Evolutionary conservation across 2,797 vertebrate species (phyloP).

Genomic region (Siniperca undulata): DNA sequence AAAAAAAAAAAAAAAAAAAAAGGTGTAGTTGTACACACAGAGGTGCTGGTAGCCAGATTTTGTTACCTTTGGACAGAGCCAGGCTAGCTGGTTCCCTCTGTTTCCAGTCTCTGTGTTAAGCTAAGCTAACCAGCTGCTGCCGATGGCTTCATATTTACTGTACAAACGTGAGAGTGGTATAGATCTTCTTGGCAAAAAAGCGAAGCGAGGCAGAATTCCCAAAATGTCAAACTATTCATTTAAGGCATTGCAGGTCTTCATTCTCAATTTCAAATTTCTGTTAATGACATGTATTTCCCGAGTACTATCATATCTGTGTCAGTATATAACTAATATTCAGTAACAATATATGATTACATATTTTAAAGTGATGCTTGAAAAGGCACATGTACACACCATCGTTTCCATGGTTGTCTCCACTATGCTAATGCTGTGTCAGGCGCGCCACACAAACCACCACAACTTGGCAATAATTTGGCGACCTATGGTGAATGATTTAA

Average conservation of each 20-base stretch:
- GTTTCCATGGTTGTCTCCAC: not conserved
- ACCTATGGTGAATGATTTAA: not conserved
- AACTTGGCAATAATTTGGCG: not conserved
- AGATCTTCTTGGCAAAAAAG: not conserved
- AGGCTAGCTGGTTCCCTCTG: not conserved
- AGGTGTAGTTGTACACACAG: too few species aligned
- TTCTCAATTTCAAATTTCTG: not conserved
- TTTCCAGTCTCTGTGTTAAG: slow-evolving; percentile 3
- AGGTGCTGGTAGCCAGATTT: too few species aligned
- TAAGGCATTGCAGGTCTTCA: not conserved
- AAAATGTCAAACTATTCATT: not conserved
- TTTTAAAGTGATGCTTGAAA: not conserved
- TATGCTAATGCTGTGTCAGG: not conserved
- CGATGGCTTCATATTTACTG: not conserved
- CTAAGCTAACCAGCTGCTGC: slow-evolving; percentile 4
- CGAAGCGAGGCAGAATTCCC: not conserved
- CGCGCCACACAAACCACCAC: not conserved
- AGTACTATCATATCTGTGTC: not conserved
- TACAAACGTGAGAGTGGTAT: not conserved
- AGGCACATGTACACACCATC: too few species aligned
- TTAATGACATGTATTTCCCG: not conserved
- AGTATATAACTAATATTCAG: slow-evolving; percentile 2
- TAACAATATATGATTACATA: not conserved
- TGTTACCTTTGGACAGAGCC: not conserved
- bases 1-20: too few species aligned